These are phyloP conservation scores for Drosophila melanosoma DNA, from an alignment of 2,888 invertebrate species.

Conservation along the genomic window DNA sequence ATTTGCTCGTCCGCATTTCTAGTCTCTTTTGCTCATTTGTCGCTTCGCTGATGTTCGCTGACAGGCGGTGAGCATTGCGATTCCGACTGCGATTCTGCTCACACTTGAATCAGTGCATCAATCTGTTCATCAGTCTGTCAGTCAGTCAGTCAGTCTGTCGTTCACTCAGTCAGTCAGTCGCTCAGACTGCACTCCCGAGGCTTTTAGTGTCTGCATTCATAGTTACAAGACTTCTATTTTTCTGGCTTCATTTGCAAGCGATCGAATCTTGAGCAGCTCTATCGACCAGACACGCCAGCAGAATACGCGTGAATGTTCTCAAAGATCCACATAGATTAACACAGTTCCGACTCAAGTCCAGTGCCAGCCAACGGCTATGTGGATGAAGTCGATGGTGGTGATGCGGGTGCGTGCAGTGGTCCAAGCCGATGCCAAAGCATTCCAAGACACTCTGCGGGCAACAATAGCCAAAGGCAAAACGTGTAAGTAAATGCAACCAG, in stretches of 20 bases:
- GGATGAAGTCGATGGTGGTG: conserved; percentile 1
- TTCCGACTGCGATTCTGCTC: conserved; percentile 47
- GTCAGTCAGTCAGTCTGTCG: conserved; percentile 18
- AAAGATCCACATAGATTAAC: conserved; percentile 37
- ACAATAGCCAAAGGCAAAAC: conserved; percentile 13
- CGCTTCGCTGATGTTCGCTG: conserved; percentile 71
- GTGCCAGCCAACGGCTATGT: conserved; percentile 3
- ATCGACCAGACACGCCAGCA: conserved; percentile 34
- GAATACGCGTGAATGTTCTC: conserved; percentile 36
- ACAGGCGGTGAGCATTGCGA: conserved; percentile 52
- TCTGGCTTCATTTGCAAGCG: conserved; percentile 49
- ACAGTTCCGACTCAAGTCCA: conserved; percentile 20
- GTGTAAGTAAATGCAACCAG: conserved; percentile 2
- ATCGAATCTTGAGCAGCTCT: conserved; percentile 45
- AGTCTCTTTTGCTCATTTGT: conserved; percentile 70
- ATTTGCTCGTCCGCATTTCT: conserved; percentile 64
- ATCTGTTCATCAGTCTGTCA: conserved; percentile 53
- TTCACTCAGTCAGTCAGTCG: conserved; percentile 5
- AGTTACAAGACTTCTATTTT: conserved; percentile 43
- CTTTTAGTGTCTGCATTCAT: conserved; percentile 49
- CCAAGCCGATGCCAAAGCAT: conserved; percentile 25
- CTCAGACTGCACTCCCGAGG: conserved; percentile 20
- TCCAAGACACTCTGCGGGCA: conserved; percentile 42
- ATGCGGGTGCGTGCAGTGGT: conserved; percentile 45
- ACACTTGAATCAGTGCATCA: conserved; percentile 64